phyloP scores from a whole-genome alignment of 2,797 vertebrate genomes.

The Cygnus olor region DNA sequence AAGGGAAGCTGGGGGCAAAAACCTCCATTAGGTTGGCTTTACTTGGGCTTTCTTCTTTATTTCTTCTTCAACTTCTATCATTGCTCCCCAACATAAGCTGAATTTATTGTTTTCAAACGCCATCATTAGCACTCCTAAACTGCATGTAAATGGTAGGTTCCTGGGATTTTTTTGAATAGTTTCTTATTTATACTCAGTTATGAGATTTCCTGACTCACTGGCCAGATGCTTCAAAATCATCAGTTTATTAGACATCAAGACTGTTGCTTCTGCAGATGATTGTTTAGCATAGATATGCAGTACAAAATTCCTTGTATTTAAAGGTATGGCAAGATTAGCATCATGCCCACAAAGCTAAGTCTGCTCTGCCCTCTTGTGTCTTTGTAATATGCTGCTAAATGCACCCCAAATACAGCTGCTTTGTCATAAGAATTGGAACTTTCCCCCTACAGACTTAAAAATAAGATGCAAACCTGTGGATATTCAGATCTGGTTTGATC shows the following conservation, averaged over 20 bases:
- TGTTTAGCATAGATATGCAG: background rate
- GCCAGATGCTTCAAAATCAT: background rate
- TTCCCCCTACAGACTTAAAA: background rate
- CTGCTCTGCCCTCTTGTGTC: slow-evolving; percentile 67
- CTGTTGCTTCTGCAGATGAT: background rate
- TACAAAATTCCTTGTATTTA: background rate
- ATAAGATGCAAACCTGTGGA: background rate
- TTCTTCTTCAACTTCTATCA: background rate
- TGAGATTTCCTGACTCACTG: background rate
- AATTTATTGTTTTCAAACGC: background rate
- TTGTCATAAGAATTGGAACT: background rate
- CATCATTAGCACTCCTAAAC: background rate
- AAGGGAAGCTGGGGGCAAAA: background rate
- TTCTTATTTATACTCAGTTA: background rate
- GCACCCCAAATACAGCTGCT: background rate
- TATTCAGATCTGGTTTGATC: background rate
- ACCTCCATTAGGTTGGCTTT: background rate
- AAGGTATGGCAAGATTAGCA: background rate
- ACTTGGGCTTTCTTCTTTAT: background rate
- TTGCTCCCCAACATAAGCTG: background rate
- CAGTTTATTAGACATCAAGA: background rate
- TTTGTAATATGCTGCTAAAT: background rate
- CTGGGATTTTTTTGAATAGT: background rate
- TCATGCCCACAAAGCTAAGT: background rate
- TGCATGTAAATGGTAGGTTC: background rate